Evolutionary conservation across 2,888 invertebrate genomes (phyloP).

Genomic region (Spicauda simplicius): DNA sequence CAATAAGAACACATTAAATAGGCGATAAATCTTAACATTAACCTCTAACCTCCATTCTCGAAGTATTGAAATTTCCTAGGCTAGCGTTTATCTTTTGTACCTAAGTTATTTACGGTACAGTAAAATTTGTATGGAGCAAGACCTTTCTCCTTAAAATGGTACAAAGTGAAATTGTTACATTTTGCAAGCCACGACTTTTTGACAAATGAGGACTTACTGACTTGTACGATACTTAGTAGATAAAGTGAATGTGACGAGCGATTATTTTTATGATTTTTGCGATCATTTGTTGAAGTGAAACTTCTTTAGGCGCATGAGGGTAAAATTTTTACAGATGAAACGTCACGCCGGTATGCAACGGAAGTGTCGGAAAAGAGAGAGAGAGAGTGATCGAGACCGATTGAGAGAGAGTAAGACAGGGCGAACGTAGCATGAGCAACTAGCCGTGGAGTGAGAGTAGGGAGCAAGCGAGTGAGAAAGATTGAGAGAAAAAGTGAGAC

Average conservation of each 20-base stretch:
- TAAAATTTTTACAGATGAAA: too few relatives aligned
- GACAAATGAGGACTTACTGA: slow-evolving; percentile 2
- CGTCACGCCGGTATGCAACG: too few relatives aligned
- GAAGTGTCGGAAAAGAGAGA: too few relatives aligned
- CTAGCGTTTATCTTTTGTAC: neutral
- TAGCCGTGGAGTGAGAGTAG: too few relatives aligned
- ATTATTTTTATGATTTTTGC: neutral
- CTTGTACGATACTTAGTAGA: neutral
- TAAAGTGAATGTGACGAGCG: neutral
- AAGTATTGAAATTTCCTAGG: slow-evolving; percentile 11
- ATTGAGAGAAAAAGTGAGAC: too few relatives aligned
- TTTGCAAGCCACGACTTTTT: slow-evolving; percentile 15
- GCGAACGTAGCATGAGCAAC: too few relatives aligned
- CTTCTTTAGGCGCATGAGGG: too few relatives aligned
- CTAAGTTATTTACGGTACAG: slow-evolving; percentile 12
- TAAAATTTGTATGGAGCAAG: slow-evolving; percentile 7
- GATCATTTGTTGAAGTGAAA: too few relatives aligned
- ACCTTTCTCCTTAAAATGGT: slow-evolving; percentile 18
- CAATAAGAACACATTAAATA: slow-evolving; percentile 11
- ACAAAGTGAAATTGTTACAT: slow-evolving; percentile 18
- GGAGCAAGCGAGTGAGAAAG: too few relatives aligned
- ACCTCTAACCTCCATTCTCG: neutral
- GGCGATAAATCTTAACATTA: slow-evolving; percentile 10
- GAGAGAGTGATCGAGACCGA: too few relatives aligned
- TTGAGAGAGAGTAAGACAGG: too few relatives aligned